Percentiles rank a stretch among this genome's conserved stretches.
These are phyloP conservation scores for Trachythela sp. DNA, from an alignment of 64 coral and sea anemone genomes.

Conservation along the genomic window DNA sequence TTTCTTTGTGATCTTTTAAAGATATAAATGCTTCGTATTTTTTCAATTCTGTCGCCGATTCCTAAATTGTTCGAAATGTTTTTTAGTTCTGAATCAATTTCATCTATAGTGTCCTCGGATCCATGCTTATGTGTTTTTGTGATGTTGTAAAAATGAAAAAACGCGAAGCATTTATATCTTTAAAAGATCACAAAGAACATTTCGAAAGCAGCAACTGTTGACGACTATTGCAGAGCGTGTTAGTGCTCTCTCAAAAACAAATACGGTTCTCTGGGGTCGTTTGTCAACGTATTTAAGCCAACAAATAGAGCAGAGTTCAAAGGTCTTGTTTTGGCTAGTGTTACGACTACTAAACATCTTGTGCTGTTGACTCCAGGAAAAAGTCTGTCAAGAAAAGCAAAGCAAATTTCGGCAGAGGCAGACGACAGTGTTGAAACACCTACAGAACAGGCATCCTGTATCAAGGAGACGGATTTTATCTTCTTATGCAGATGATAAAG, in stretches of 20 bases:
- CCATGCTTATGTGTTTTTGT: not conserved
- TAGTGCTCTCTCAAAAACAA: constrained; percentile 33
- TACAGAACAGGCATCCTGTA: not conserved
- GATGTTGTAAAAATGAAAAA: not conserved
- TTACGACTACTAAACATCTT: not conserved
- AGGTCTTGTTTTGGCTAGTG: constrained; percentile 22
- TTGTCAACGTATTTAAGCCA: constrained; percentile 41
- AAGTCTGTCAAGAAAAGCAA: not conserved
- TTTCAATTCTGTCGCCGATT: too few species aligned
- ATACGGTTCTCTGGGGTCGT: constrained; percentile 30
- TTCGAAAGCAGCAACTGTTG: constrained; percentile 11
- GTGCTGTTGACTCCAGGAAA: not conserved
- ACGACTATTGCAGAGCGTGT: constrained; percentile 35
- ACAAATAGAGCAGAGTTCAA: constrained; percentile 21
- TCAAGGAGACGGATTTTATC: not conserved
- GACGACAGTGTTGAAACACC: constrained; percentile 2
- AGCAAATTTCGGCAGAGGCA: not conserved
- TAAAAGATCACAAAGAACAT: not conserved
- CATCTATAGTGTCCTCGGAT: too few species aligned
- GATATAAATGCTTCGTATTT: too few species aligned
- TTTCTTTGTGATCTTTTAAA: too few species aligned
- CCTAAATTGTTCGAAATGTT: too few species aligned
- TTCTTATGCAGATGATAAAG: not conserved
- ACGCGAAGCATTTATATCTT: too few species aligned
- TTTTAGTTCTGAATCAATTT: too few species aligned